These are phyloP conservation scores for Tachina grossa DNA, from an alignment of 2,888 invertebrate species.

Conservation along the genomic window DNA sequence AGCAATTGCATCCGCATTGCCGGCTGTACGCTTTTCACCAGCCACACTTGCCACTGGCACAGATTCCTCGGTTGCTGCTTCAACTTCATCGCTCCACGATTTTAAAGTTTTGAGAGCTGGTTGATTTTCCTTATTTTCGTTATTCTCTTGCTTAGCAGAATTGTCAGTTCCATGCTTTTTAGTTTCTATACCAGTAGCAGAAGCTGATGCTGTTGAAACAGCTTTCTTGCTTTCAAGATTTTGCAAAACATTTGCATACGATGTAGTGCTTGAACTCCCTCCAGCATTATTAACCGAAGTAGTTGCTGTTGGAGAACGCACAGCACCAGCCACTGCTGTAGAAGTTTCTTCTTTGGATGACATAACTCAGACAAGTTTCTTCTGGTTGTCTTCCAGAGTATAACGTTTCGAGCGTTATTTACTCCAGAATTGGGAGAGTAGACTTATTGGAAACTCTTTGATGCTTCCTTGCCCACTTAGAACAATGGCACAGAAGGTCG, in stretches of 20 bases:
- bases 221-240: slow-evolving; percentile 77
- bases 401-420: slow-evolving; percentile 72
- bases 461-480: slow-evolving; percentile 77
- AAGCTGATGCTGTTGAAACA: slow-evolving; percentile 26
- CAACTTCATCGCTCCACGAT: slow-evolving; percentile 81
- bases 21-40: slow-evolving; percentile 82
- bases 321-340: slow-evolving; percentile 70
- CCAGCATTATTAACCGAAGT: slow-evolving; percentile 79
- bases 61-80: slow-evolving; percentile 74
- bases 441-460: slow-evolving; percentile 78
- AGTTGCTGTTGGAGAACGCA: slow-evolving; percentile 62
- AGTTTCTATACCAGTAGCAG: slow-evolving; percentile 41
- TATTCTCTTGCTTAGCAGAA: slow-evolving; percentile 67
- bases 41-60: slow-evolving; percentile 68
- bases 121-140: slow-evolving; percentile 78
- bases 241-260: slow-evolving; percentile 88
- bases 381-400: slow-evolving; percentile 73
- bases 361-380: slow-evolving; percentile 74
- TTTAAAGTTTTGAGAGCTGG: slow-evolving; percentile 78
- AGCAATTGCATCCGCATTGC: slow-evolving; percentile 78
- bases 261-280: slow-evolving; percentile 83
- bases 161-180: slow-evolving; percentile 48
- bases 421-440: slow-evolving; percentile 68
- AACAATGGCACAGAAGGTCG: slow-evolving; percentile 33
- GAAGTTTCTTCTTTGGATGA: slow-evolving; percentile 80